Base-by-base conservation (phyloP, 1,140 invertebrate genomes). In the Stratiolaelaps scimitus region DNA sequence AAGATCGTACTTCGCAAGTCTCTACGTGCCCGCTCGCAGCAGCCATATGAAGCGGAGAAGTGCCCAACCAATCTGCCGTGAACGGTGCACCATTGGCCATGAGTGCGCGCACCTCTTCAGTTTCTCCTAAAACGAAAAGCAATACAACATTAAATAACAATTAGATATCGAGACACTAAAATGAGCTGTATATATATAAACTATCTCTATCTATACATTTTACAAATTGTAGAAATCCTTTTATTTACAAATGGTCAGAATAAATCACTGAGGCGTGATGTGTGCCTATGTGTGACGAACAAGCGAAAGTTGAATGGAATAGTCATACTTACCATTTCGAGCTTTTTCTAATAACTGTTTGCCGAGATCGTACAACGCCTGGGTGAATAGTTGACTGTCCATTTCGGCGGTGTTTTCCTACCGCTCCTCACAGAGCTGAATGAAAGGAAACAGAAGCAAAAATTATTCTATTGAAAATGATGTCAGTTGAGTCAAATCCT, bases 31-130 rank as follows among this genome's bases (percentile, higher is more conserved):
- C 89, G 75, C 84, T 83, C 75, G 85, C 83, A 15, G 88, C 86
- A 43, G 89, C 87, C 69, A 89, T 81, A 76, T 94, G 90, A 43
- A 94, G 77, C 0, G 90, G 86, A 68, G 87, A 91, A 65, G 87
- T 91, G 53, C 91, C 91, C 60, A 69, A 30, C 89, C 89, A 92
- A 75, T 94, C 89, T 19, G 89, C 86, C 0, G 87, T 88, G 71
- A 94, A 92, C 1, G 89, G 90, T 34, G 90, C 89, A 53, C 90
- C 90, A 76, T 84, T 84, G 23, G 81, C 82, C 80, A 93, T 86
- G 17, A 92, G 80, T n/a, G 83, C 79, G 67, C 84, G 78, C 1
- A 93, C 86, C 69, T 83, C 80, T 53, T 84, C 81, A 1, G 84
- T 83, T 73, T 92, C 83, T 6, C 53, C 53, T 60, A 20, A 1